Conservation (phyloP, 1,140 invertebrate genomes). For the Teleopsis dalmanni region DNA sequence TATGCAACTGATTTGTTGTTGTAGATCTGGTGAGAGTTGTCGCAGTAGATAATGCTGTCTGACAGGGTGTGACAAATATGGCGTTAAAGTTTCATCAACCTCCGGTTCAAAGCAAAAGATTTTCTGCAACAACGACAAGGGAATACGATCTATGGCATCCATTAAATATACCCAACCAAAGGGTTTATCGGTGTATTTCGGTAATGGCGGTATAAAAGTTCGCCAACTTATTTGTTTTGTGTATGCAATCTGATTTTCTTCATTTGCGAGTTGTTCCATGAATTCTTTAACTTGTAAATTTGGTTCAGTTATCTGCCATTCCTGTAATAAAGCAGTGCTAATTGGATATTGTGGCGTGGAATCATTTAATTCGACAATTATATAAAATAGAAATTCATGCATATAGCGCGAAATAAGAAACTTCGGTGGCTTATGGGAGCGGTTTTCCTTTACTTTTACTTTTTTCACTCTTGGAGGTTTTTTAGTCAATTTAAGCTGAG, state of each 20-base stretch:
- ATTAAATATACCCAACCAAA: slow-evolving; percentile 68
- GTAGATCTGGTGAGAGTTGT: slow-evolving; percentile 20
- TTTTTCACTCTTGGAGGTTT: neutral
- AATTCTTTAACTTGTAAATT: slow-evolving; percentile 20
- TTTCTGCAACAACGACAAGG: slow-evolving; percentile 63
- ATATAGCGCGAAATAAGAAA: slow-evolving; percentile 59
- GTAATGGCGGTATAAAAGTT: slow-evolving; percentile 67
- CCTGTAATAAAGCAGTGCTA: slow-evolving; percentile 39
- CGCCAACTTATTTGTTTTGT: slow-evolving; percentile 56
- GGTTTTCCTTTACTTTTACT: neutral
- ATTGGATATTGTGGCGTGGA: slow-evolving; percentile 34
- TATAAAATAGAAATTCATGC: slow-evolving; percentile 63
- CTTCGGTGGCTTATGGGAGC: slow-evolving; percentile 50
- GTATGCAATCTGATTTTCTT: slow-evolving; percentile 45
- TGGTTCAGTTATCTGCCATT: slow-evolving; percentile 42
- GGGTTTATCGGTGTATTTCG: slow-evolving; percentile 52
- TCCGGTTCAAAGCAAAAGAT: slow-evolving; percentile 54
- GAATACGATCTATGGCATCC: slow-evolving; percentile 64
- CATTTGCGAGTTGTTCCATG: slow-evolving; percentile 40
- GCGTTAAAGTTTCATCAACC: slow-evolving; percentile 51
- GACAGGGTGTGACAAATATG: slow-evolving; percentile 60
- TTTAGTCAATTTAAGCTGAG: neutral
- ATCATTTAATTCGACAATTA: slow-evolving; percentile 54
- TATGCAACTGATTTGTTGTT: slow-evolving; percentile 19
- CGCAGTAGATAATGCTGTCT: slow-evolving; percentile 58